Conservation (phyloP, 2,888 invertebrate genomes). For the Zaprionus bogoriensis region DNA sequence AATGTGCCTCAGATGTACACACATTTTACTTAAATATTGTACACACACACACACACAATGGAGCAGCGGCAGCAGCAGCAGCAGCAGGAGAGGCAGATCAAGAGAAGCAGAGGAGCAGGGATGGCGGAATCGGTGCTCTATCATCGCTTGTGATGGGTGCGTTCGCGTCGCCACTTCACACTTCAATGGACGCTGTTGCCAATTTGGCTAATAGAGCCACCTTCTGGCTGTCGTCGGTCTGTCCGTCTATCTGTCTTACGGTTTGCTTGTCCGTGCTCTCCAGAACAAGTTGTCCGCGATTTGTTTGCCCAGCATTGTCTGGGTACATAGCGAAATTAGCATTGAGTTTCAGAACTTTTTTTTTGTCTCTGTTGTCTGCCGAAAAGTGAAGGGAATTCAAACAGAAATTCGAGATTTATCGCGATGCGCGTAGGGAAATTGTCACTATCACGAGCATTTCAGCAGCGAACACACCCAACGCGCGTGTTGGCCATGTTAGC, state of each 20-base stretch:
- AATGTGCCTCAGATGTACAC: conserved; percentile 17
- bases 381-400: conserved; percentile 17
- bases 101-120: neutral
- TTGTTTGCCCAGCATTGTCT: conserved; percentile 56
- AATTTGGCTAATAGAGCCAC: conserved; percentile 61
- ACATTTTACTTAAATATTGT: conserved; percentile 13
- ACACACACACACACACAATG: too few species aligned
- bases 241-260: too few species aligned
- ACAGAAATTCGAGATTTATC: conserved; percentile 70
- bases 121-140: conserved; percentile 24
- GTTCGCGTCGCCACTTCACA: conserved; percentile 42
- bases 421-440: conserved; percentile 20
- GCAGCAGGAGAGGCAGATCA: neutral
- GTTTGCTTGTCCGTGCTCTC: neutral
- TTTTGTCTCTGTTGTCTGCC: neutral
- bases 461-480: conserved; percentile 44
- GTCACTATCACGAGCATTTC: too few species aligned
- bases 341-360: conserved; percentile 51
- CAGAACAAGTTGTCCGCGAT: conserved; percentile 1
- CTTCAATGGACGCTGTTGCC: conserved; percentile 36
- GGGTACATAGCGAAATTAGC: conserved; percentile 59
- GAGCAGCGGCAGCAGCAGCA: neutral
- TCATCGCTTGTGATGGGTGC: conserved; percentile 41
- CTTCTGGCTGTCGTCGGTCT: neutral
- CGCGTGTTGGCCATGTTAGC: neutral